Base-by-base conservation (phyloP, 2,888 invertebrate species). In the Pasiphila rectangulata region DNA sequence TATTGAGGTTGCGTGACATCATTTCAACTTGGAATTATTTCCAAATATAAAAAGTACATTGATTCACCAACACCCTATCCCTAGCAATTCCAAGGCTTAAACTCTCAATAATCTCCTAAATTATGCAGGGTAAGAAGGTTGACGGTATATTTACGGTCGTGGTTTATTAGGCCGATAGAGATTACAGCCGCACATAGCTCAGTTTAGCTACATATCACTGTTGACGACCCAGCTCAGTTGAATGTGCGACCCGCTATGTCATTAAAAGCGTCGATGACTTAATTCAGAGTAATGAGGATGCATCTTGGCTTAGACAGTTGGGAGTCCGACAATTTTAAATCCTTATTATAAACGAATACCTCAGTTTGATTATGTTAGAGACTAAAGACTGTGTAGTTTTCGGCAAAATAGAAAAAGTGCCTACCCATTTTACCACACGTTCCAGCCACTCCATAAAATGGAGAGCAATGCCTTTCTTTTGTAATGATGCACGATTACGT, bases 41-140 rank as follows among this genome's bases (percentile, higher is more conserved):
- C 17, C 6, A 24, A 46, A 23, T 23, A 16, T 24, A 17, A 10
- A 24, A 19, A 41, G 19, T 30, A 35, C 34, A 34, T 32, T 37
- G 39, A 39, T 29, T 24, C 9, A 9, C 38, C 29, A 23, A 41
- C 24, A 41, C 41, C 34, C 29, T 38, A 38, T 38, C 32, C 16
- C 9, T 21, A 34, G 20, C 17, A 43, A 27, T 47, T 13, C 15
- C 6, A 6, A 46, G 17, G 36, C 21, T 29, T 27, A 27, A 44
- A 38, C 16, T 29, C 25, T 7, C 21, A 40, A 27, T 40, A 27
- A 39, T 32, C 10, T 32, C 17, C 17, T 46, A 46, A 46, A 46
- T 39, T 39, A 46, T 38, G 19, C 38, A 20, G 43, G 38, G 16
- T 43, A 34, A 42, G 37, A 43, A 43, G 34, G 43, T 39, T 48